A percentile compares a stretch with the other conserved stretches of the same genome.
Conservation (phyloP, 2,113 vertebrate genomes). For the Brachionichthys hirsutus region DNA sequence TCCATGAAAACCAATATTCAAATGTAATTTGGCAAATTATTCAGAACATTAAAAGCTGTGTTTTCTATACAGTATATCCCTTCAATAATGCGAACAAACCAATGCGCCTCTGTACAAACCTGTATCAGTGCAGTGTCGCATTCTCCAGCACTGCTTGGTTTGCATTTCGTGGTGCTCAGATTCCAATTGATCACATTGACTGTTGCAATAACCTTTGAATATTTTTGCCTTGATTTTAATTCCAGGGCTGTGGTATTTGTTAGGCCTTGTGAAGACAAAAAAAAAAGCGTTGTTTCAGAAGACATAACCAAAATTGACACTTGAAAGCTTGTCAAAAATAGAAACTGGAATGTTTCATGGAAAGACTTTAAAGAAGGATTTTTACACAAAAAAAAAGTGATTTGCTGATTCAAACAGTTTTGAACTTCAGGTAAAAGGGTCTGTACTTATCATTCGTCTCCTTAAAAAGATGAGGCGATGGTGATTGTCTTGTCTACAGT, state of each 20-base stretch:
- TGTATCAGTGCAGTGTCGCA: background rate
- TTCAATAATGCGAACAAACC: background rate
- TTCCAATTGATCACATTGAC: background rate
- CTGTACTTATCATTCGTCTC: no score
- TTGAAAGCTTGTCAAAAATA: background rate
- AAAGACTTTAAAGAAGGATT: background rate
- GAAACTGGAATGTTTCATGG: no score
- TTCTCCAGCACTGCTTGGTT: background rate
- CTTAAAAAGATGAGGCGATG: no score
- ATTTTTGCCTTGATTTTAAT: background rate
- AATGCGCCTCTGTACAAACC: background rate
- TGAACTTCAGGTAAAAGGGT: background rate
- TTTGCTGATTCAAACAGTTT: background rate
- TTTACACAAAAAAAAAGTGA: background rate
- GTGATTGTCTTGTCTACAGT: no score
- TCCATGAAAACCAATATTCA: constrained; percentile 66
- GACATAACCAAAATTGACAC: background rate
- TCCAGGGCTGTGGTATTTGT: background rate
- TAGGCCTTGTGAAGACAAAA: background rate
- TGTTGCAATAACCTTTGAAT: background rate
- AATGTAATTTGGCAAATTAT: constrained; percentile 65
- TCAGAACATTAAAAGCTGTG: constrained; percentile 47
- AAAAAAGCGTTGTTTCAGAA: background rate
- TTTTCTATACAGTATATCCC: background rate
- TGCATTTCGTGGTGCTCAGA: background rate